phyloP scores from a whole-genome alignment of 2,797 vertebrate genomes.

The Sciurus carolinensis region DNA sequence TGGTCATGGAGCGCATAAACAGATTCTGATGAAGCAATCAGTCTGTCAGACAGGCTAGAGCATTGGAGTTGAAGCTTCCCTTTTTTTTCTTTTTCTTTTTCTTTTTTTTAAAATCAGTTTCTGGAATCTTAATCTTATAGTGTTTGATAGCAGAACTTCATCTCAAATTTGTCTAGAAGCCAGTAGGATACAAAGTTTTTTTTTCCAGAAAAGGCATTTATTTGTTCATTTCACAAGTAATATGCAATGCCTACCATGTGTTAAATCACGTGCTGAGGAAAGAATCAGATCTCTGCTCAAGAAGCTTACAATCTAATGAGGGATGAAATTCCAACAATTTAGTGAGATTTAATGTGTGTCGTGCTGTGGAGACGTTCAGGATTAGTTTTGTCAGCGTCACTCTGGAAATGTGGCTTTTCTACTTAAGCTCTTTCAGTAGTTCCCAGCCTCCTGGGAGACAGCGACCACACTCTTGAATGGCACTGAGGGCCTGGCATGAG shows the following conservation, averaged over 20 bases:
- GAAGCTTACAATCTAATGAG: background rate
- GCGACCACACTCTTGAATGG: background rate
- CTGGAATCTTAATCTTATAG: background rate
- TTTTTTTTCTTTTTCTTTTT: background rate
- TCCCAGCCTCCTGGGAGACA: background rate
- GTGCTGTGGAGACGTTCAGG: background rate
- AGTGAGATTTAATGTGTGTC: background rate
- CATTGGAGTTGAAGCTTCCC: background rate
- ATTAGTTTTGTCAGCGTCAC: background rate
- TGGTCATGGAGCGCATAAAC: background rate
- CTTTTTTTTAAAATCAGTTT: background rate
- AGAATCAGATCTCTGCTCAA: background rate
- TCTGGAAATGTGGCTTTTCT: background rate
- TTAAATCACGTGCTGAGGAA: background rate
- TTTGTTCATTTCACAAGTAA: background rate
- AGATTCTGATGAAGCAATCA: background rate
- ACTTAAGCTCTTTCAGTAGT: background rate
- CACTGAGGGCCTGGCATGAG: background rate
- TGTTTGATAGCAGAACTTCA: background rate
- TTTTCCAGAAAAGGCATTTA: background rate
- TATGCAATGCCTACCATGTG: background rate
- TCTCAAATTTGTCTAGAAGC: slow-evolving; percentile 29
- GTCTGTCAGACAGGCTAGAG: background rate
- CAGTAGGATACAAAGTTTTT: background rate
- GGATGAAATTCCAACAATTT: background rate